Percentiles rank a stretch among this genome's conserved stretches.
phyloP scores from a whole-genome alignment of 2,888 invertebrate species.

The Apamea sordens region DNA sequence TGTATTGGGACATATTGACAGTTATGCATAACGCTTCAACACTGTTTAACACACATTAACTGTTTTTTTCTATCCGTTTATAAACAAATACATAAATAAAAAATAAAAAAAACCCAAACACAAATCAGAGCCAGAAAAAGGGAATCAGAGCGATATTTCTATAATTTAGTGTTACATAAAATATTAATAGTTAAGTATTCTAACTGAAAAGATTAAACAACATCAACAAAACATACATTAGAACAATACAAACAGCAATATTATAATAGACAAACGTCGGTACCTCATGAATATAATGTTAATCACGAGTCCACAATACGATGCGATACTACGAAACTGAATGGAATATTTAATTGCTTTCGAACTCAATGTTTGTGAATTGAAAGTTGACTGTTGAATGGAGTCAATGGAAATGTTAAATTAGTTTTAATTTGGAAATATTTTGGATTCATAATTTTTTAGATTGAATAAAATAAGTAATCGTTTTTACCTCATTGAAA shows the following conservation, averaged over 20 bases:
- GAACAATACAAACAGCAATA: not conserved
- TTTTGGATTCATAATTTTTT: not conserved
- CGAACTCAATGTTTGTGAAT: constrained; percentile 30
- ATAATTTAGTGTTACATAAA: not conserved
- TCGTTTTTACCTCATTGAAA: not conserved
- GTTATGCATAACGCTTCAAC: not conserved
- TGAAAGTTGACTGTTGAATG: constrained; percentile 15
- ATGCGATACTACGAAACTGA: constrained; percentile 12
- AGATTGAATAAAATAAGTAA: not conserved
- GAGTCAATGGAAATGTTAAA: constrained; percentile 16
- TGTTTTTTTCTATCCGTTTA: too few species aligned
- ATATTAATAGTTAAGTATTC: not conserved
- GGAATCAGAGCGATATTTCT: too few species aligned
- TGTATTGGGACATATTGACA: too few species aligned
- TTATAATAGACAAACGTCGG: not conserved
- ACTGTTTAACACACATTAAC: not conserved
- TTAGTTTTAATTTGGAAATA: not conserved
- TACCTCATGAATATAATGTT: constrained; percentile 12
- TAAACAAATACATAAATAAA: not conserved
- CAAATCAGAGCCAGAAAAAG: not conserved
- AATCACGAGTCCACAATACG: constrained; percentile 3
- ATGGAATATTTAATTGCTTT: constrained; percentile 25
- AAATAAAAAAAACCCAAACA: not conserved
- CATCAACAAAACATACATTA: not conserved
- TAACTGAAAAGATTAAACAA: not conserved